phyloP scores from a whole-genome alignment of 2,888 invertebrate species.

The Mellilla xanthometata region DNA sequence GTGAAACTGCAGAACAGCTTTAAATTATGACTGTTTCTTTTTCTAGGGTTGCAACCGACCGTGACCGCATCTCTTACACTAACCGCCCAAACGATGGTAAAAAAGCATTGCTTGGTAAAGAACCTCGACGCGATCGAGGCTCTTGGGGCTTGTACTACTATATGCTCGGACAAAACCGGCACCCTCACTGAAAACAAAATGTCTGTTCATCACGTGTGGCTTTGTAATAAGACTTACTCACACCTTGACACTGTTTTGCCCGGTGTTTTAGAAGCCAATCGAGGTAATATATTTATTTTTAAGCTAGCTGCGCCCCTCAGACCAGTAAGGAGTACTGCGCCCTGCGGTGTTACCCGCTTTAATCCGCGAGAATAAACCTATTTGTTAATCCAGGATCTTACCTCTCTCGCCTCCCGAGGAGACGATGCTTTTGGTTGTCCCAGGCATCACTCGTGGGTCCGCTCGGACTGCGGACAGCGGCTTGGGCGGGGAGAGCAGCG shows the following conservation, averaged over 20 bases:
- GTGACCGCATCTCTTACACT: conserved; percentile 98
- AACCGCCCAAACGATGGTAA: conserved; percentile 99
- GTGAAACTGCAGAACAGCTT: too few species aligned
- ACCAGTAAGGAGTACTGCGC: too few species aligned
- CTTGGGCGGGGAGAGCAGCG: too few species aligned
- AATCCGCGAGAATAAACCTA: too few species aligned
- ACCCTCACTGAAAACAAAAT: conserved; percentile 99
- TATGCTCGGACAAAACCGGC: conserved; percentile 99
- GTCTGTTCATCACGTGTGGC: conserved; percentile 99
- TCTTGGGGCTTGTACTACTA: conserved; percentile 97
- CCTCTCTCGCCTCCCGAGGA: too few species aligned
- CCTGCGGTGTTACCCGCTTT: too few species aligned
- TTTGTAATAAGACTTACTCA: conserved; percentile 93
- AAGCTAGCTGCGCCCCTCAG: too few species aligned
- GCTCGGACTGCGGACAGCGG: too few species aligned
- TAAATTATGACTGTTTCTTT: too few species aligned
- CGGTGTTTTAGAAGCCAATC: conserved; percentile 46
- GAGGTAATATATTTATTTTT: conserved; percentile 39
- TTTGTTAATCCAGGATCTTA: too few species aligned
- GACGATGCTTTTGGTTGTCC: too few species aligned
- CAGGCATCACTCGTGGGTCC: too few species aligned
- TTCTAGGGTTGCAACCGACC: conserved; percentile 93
- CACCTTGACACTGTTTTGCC: conserved; percentile 86
- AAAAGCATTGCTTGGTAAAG: conserved; percentile 98
- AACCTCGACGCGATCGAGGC: conserved; percentile 99